Base-by-base conservation (phyloP, 2,888 invertebrate genomes). In the Brassicogethes aeneus region DNA sequence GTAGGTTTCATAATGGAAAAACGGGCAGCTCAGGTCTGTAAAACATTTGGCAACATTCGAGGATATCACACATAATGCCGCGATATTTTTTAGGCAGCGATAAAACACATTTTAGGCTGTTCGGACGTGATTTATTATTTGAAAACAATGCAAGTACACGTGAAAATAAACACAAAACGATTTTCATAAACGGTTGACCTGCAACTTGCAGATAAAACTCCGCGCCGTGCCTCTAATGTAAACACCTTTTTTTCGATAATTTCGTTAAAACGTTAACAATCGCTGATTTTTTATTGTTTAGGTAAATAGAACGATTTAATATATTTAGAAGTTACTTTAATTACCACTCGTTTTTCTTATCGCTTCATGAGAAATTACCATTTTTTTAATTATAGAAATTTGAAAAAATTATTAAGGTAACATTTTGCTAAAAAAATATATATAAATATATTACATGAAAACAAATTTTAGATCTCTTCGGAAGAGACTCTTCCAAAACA, bases 111-210 rank as follows among this genome's bases (percentile, higher is more conserved):
- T 32, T 32, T 32, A 32, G 32, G 10, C 32, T 32, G 14, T 13
- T 12, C 8, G 3, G 14, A 32, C 32, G 32, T 32, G 32, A 32
- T 32, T 32, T 32, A 32, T 32, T 32, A 32, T 32, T 32, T 32
- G 32, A 32, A 32, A 32, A 32, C 32, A 32, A 32, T 32, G 32
- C 13, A 32, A 32, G 32, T 32, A 10, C 12, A 32, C 32, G 32
- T 32, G 32, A 32, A 32, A 32, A 32, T 10, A 32, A 32, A 32
- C 12, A 32, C 32, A 32, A 32, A 32, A 32, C 10, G 32, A 7
- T 32, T 32, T 32, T 32, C 32, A 32, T 32, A 32, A 32, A 8
- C 12, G 32, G 32, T 32, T 32, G 32, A 32, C 32, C 32, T 32
- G 32, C 10, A 32, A 32, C 32, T 32, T 32, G 10, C 14, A 32